Conservation (phyloP, 2,797 vertebrate species). For the Sylvilagus floridanus region DNA sequence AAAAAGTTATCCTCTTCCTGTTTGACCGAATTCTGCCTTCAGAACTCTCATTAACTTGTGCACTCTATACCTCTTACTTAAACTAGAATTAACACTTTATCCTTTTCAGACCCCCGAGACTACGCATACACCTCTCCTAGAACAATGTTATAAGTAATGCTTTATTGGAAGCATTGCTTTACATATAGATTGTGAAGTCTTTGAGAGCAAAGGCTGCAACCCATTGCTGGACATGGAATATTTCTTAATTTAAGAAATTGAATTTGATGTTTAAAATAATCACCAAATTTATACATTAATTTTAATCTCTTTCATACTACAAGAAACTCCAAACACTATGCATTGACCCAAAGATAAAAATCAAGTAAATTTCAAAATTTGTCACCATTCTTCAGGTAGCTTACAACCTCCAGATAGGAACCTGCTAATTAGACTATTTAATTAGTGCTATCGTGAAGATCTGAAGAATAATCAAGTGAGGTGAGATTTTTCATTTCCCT, state of each 20-base stretch:
- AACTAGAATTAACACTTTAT: background rate
- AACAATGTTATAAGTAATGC: background rate
- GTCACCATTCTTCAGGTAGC: slow-evolving; percentile 47
- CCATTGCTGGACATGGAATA: background rate
- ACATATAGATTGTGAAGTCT: background rate
- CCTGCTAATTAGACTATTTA: slow-evolving; percentile 75
- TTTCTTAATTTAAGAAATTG: slow-evolving; percentile 50
- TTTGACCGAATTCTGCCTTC: background rate
- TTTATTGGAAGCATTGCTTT: background rate
- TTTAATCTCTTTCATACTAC: background rate
- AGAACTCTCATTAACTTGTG: background rate
- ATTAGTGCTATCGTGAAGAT: slow-evolving; percentile 67
- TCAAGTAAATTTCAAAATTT: slow-evolving; percentile 53
- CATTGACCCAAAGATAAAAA: slow-evolving; percentile 60
- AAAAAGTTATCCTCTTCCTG: background rate
- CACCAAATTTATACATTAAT: background rate
- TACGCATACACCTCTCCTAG: background rate
- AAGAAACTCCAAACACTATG: background rate
- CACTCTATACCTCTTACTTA: background rate
- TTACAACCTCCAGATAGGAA: slow-evolving; percentile 59
- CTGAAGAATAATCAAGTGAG: slow-evolving; percentile 75
- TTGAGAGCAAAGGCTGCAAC: background rate
- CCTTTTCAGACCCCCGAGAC: background rate
- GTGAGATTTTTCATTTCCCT: slow-evolving; percentile 80
- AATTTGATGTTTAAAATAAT: background rate